Percentiles rank a stretch among this genome's conserved stretches.
phyloP scores from a whole-genome alignment of 2,888 invertebrate genomes.

The Balanococcus diminutus region DNA sequence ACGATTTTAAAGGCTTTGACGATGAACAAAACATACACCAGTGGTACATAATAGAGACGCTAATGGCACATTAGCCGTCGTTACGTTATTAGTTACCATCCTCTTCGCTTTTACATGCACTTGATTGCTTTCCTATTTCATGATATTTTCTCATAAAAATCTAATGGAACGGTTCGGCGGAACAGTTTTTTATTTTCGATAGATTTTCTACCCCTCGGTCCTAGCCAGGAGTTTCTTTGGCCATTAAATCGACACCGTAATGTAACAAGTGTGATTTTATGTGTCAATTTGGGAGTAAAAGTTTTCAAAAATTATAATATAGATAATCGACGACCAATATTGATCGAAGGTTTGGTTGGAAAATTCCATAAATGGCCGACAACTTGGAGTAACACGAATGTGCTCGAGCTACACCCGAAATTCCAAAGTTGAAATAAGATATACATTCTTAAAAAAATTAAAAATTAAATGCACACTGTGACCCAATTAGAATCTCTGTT shows the following conservation, averaged over 20 bases:
- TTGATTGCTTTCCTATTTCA: constrained; percentile 43
- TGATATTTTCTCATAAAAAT: constrained; percentile 43
- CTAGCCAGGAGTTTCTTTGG: background rate
- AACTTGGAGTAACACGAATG: too few species aligned
- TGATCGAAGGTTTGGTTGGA: too few species aligned
- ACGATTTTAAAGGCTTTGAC: constrained; percentile 37
- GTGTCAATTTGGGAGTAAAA: background rate
- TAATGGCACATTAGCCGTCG: constrained; percentile 49
- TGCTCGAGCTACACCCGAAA: too few species aligned
- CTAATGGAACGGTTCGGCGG: constrained; percentile 1
- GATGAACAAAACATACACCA: constrained; percentile 25
- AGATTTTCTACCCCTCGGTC: background rate
- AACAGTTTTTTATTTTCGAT: background rate
- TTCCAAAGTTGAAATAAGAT: too few species aligned
- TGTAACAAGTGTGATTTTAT: background rate
- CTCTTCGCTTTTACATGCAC: constrained; percentile 24
- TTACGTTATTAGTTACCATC: constrained; percentile 35
- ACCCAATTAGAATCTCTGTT: too few species aligned
- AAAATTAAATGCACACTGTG: too few species aligned
- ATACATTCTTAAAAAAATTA: too few species aligned
- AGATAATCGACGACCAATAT: too few species aligned
- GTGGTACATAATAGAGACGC: constrained; percentile 47
- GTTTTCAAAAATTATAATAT: too few species aligned
- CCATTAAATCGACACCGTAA: background rate
- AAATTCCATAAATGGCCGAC: too few species aligned